phyloP scores from a whole-genome alignment of 2,888 invertebrate genomes.

The Acrobasis consociella region DNA sequence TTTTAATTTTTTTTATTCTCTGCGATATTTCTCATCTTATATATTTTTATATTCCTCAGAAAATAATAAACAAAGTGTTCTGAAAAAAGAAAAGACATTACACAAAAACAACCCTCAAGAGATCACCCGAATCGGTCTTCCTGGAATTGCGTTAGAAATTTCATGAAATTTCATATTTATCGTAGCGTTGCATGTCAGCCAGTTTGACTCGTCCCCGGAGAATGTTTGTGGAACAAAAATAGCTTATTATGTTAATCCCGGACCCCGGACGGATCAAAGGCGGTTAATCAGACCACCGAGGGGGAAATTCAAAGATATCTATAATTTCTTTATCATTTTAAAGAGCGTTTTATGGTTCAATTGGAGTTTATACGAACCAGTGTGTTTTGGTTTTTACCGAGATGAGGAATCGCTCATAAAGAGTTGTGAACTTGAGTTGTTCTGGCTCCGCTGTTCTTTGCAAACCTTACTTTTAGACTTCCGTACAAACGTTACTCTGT shows the following conservation, averaged over 20 bases:
- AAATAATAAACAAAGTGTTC: neutral
- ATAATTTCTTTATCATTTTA: conserved; percentile 11
- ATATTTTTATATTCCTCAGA: too few species aligned
- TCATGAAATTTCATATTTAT: conserved; percentile 27
- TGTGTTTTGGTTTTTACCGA: too few species aligned
- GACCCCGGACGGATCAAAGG: conserved; percentile 12
- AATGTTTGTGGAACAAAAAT: conserved; percentile 20
- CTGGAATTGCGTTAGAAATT: neutral
- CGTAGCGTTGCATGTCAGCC: conserved; percentile 17
- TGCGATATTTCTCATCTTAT: too few species aligned
- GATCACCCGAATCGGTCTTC: neutral
- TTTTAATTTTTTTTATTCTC: too few species aligned
- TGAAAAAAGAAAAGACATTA: neutral
- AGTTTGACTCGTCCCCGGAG: conserved; percentile 3
- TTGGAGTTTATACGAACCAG: neutral
- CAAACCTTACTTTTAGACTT: too few species aligned
- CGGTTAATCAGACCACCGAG: conserved; percentile 9
- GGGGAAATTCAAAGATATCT: conserved; percentile 9
- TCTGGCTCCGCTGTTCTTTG: too few species aligned
- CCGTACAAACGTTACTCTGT: too few species aligned
- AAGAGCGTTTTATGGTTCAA: neutral
- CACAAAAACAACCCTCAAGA: neutral
- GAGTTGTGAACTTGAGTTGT: too few species aligned
- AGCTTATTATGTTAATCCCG: conserved; percentile 20
- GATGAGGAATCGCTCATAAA: too few species aligned